phyloP scores from a whole-genome alignment of 2,113 vertebrate species.

The Emydocephalus ijimae region DNA sequence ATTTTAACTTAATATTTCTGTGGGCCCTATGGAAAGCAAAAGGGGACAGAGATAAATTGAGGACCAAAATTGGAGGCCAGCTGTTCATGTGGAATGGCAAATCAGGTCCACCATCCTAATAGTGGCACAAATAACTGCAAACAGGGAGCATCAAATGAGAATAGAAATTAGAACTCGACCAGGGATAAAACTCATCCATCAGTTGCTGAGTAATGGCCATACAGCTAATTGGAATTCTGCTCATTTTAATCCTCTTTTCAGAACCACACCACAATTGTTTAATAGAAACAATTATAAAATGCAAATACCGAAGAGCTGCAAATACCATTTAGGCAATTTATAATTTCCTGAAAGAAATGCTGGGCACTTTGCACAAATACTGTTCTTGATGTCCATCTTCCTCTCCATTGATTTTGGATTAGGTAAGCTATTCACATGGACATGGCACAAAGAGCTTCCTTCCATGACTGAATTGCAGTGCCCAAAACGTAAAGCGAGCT shows the following conservation, averaged over 20 bases:
- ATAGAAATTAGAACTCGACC: slow-evolving; percentile 17
- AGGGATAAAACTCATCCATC: slow-evolving; percentile 5
- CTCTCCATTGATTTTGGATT: slow-evolving; percentile 10
- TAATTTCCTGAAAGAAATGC: slow-evolving; percentile 2
- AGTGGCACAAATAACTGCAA: slow-evolving; percentile 19
- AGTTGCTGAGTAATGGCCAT: not conserved
- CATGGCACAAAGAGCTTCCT: not conserved
- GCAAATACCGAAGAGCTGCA: slow-evolving; percentile 12
- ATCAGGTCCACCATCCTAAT: slow-evolving; percentile 2
- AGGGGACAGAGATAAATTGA: not conserved
- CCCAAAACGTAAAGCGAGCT: not conserved
- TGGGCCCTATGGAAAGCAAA: not conserved
- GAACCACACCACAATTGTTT: not conserved
- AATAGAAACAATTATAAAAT: slow-evolving; percentile 20
- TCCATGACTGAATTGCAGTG: not conserved
- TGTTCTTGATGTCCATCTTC: not conserved
- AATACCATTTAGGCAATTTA: not conserved
- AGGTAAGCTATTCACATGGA: not conserved
- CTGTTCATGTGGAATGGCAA: not conserved
- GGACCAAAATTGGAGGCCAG: not conserved
- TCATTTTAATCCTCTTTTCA: slow-evolving; percentile 17
- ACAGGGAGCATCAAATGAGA: slow-evolving; percentile 20
- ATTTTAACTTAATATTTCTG: not conserved
- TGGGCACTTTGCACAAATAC: not conserved
- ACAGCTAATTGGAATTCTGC: slow-evolving; percentile 25